These are phyloP conservation scores for Mesaphorura yosii DNA, from an alignment of 1,140 invertebrate genomes.

Conservation along the genomic window DNA sequence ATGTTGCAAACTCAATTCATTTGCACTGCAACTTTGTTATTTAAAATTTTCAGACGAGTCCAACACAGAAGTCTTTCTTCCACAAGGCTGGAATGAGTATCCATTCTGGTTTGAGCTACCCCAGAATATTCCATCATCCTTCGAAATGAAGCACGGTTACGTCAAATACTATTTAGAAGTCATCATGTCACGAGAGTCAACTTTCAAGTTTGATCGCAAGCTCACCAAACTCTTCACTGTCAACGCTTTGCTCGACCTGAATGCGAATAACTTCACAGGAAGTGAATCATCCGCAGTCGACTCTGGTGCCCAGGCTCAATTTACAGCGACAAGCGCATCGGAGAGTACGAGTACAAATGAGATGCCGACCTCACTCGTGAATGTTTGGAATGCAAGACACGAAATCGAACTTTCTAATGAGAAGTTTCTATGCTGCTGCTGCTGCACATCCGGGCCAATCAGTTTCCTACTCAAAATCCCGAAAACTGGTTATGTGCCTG, in stretches of 20 bases:
- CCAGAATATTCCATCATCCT: conserved; percentile 17
- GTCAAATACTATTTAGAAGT: conserved; percentile 27
- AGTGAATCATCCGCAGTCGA: too few relatives aligned
- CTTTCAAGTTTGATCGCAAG: conserved; percentile 21
- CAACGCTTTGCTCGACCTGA: conserved; percentile 26
- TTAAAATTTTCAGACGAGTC: conserved; percentile 10
- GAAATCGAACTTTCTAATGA: conserved; percentile 6
- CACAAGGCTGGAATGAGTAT: conserved; percentile 16
- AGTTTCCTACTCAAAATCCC: conserved; percentile 18
- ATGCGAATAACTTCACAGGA: too few relatives aligned
- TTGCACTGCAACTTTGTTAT: not conserved
- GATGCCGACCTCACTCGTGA: too few relatives aligned
- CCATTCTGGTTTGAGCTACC: conserved; percentile 23
- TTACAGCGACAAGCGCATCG: too few relatives aligned
- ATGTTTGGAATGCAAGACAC: conserved; percentile 18
- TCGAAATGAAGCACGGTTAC: conserved; percentile 20
- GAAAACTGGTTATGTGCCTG: conserved; percentile 19
- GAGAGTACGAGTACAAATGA: too few relatives aligned
- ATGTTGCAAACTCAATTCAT: not conserved
- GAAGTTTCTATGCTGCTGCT: conserved; percentile 16
- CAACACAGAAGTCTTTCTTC: conserved; percentile 10
- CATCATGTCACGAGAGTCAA: conserved; percentile 13
- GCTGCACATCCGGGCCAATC: conserved; percentile 16
- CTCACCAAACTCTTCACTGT: conserved; percentile 18
- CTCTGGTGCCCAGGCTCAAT: too few relatives aligned